Conservation (phyloP, 2,797 vertebrate species). For the Masticophis lateralis region DNA sequence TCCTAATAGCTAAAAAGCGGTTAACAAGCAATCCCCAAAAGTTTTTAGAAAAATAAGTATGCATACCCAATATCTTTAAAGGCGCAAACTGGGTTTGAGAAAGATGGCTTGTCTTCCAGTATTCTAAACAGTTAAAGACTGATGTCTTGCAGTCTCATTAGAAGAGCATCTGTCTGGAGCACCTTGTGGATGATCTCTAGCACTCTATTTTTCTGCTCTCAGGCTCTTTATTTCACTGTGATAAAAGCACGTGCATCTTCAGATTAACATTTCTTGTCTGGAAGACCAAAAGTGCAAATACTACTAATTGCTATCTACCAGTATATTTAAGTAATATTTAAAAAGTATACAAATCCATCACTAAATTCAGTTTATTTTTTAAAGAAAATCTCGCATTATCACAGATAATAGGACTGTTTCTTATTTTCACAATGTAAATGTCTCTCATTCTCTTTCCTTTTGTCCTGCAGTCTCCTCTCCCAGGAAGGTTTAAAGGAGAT, state of each 20-base stretch:
- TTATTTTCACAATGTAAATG: neutral
- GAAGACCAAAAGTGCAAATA: neutral
- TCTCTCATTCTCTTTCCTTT: slow-evolving; percentile 3
- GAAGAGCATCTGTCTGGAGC: neutral
- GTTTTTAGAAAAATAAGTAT: neutral
- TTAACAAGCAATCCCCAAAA: neutral
- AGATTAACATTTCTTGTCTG: neutral
- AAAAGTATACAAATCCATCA: neutral
- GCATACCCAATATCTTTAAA: neutral
- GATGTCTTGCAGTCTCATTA: neutral
- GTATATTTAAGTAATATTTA: neutral
- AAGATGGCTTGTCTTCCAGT: neutral
- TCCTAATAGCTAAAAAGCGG: neutral
- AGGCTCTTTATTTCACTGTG: neutral
- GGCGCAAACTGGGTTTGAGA: neutral
- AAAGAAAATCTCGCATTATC: neutral
- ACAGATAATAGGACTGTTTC: neutral
- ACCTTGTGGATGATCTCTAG: neutral
- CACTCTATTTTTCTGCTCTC: neutral
- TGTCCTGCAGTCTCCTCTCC: slow-evolving; percentile 59
- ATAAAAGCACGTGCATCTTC: neutral
- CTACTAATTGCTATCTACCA: neutral
- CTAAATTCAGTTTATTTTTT: neutral
- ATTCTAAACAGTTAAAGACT: neutral
- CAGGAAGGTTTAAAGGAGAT: slow-evolving; percentile 57